Conservation (phyloP, 1,140 invertebrate species). For the Anagrus nilaparvatae region DNA sequence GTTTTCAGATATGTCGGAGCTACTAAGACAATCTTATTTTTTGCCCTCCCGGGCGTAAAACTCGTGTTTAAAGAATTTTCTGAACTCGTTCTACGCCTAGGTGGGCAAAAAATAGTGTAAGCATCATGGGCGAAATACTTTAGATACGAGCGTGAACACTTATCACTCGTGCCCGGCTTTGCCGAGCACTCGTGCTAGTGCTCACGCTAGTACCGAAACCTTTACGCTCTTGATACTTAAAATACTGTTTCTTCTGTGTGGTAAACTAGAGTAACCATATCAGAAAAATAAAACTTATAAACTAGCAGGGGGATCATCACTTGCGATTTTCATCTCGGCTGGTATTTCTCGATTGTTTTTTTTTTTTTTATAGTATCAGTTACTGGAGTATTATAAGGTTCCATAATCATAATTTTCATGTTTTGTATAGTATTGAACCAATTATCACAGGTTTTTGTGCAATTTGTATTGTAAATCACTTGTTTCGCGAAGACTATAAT, state of each 20-base stretch:
- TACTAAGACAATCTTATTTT: slow-evolving; percentile 26
- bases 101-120: too few species aligned
- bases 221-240: too few species aligned
- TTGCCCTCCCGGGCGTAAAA: slow-evolving; percentile 23
- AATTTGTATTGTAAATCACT: slow-evolving; percentile 21
- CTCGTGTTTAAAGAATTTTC: slow-evolving; percentile 20
- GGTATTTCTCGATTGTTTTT: slow-evolving; percentile 27
- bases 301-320: slow-evolving; percentile 2
- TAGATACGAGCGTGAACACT: too few species aligned
- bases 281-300: slow-evolving; percentile 4
- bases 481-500: slow-evolving; percentile 7
- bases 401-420: slow-evolving; percentile 17
- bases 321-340: slow-evolving; percentile 14
- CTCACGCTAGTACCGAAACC: too few species aligned
- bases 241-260: slow-evolving; percentile 15
- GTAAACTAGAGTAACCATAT: slow-evolving; percentile 18
- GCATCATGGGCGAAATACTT: too few species aligned
- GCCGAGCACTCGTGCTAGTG: too few species aligned
- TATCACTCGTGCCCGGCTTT: too few species aligned
- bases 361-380: slow-evolving; percentile 25
- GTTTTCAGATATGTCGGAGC: slow-evolving; percentile 1
- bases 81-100: too few species aligned
- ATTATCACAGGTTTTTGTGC: slow-evolving; percentile 30
- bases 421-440: slow-evolving; percentile 28
- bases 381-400: slow-evolving; percentile 19